A percentile compares a stretch with the other conserved stretches of the same genome.
Conservation (phyloP, 2,113 vertebrate genomes). For the Daphoenositta chrysoptera region DNA sequence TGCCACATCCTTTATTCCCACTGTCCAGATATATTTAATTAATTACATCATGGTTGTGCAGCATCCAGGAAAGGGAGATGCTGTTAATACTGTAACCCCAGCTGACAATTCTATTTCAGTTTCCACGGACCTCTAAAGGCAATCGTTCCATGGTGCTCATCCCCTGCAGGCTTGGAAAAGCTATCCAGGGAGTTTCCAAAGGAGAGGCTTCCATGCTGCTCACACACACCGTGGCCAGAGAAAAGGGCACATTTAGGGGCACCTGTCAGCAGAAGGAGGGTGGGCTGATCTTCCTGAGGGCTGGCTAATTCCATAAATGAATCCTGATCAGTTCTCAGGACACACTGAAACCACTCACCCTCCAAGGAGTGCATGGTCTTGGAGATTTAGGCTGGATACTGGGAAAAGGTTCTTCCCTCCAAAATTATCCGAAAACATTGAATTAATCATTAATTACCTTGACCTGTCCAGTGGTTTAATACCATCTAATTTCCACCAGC, state of each 20-base stretch:
- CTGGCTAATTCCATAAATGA: background rate
- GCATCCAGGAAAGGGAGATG: background rate
- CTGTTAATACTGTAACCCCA: background rate
- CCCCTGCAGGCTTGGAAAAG: background rate
- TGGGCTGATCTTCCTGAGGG: background rate
- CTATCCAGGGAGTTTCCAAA: background rate
- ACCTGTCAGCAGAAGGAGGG: background rate
- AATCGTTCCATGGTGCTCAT: accelerated
- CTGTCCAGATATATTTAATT: background rate
- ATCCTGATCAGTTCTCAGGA: background rate
- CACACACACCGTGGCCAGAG: background rate
- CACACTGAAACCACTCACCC: background rate
- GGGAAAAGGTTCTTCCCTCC: background rate
- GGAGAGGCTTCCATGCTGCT: background rate
- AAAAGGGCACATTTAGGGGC: background rate
- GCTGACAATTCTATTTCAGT: background rate
- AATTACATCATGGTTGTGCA: background rate
- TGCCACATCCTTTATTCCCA: background rate
- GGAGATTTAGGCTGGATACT: background rate
- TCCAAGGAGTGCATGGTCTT: too few relatives aligned
- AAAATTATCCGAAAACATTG: background rate
- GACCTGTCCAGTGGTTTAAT: background rate
- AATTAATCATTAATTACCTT: background rate
- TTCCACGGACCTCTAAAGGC: background rate
- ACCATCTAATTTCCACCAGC: background rate